Conservation (phyloP, 2,797 vertebrate species). For the Euphonia xanthogaster region DNA sequence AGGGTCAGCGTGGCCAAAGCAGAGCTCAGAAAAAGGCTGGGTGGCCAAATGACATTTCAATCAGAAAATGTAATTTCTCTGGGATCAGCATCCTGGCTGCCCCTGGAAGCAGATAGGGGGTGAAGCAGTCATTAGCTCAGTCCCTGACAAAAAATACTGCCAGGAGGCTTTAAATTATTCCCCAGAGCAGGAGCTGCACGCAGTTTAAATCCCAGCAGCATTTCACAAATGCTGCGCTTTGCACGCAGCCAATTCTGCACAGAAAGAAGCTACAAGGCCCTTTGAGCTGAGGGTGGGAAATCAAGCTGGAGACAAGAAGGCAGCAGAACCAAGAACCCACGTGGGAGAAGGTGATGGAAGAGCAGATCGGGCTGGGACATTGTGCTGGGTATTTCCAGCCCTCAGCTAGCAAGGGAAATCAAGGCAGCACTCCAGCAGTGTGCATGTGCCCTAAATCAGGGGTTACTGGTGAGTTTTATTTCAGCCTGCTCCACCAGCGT, state of each 20-base stretch:
- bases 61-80: not conserved
- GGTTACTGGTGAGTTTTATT: not conserved
- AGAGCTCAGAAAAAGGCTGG: not conserved
- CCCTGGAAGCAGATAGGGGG: not conserved
- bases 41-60: not conserved
- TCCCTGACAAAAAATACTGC: not conserved
- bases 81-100: not conserved
- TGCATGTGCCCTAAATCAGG: not conserved
- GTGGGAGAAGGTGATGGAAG: not conserved
- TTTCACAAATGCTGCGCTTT: not conserved
- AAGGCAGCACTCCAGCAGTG: not conserved
- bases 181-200: not conserved
- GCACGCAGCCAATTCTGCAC: not conserved
- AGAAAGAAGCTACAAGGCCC: not conserved
- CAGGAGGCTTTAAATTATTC: not conserved
- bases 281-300: not conserved
- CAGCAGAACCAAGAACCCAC: not conserved
- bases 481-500: rapidly evolving
- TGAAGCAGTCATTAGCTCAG: not conserved
- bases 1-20: not conserved
- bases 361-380: not conserved
- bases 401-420: not conserved
- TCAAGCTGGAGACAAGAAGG: not conserved
- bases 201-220: not conserved
- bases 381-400: not conserved